A percentile compares a stretch with the other conserved stretches of the same genome.
These are phyloP conservation scores for Cuniculus paca DNA, from an alignment of 2,797 vertebrate species.

Conservation along the genomic window DNA sequence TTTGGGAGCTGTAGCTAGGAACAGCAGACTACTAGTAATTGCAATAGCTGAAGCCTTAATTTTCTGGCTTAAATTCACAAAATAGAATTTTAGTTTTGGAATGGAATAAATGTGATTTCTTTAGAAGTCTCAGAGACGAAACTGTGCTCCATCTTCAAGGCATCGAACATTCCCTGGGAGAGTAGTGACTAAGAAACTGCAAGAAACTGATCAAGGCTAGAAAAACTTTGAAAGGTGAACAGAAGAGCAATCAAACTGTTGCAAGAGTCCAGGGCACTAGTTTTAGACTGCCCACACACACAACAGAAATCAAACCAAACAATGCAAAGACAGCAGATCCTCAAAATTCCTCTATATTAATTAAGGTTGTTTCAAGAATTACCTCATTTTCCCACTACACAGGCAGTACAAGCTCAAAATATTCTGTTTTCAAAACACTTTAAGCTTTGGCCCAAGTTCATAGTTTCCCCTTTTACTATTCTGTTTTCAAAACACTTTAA, in stretches of 20 bases:
- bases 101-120: conserved; percentile 30
- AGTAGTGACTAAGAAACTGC: not conserved
- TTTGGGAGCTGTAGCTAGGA: not conserved
- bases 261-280: not conserved
- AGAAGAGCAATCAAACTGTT: not conserved
- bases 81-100: conserved; percentile 48
- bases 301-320: not conserved
- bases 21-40: conserved; percentile 11
- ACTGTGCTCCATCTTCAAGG: not conserved
- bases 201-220: not conserved
- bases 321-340: not conserved
- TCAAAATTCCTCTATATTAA: conserved; percentile 28
- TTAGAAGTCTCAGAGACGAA: conserved; percentile 24
- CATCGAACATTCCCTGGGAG: not conserved
- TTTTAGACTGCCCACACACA: not conserved
- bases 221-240: conserved; percentile 11
- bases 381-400: conserved; percentile 21
- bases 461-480: not conserved
- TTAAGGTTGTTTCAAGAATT: conserved; percentile 15
- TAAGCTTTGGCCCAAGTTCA: conserved; percentile 20
- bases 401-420: not conserved
- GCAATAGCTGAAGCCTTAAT: not conserved
- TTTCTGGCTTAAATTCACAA: conserved; percentile 54
- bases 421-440: conserved; percentile 9
- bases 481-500: conserved; percentile 47